These are phyloP conservation scores for Sarcophilus harrisii DNA, from an alignment of 2,797 vertebrate genomes.

Conservation along the genomic window DNA sequence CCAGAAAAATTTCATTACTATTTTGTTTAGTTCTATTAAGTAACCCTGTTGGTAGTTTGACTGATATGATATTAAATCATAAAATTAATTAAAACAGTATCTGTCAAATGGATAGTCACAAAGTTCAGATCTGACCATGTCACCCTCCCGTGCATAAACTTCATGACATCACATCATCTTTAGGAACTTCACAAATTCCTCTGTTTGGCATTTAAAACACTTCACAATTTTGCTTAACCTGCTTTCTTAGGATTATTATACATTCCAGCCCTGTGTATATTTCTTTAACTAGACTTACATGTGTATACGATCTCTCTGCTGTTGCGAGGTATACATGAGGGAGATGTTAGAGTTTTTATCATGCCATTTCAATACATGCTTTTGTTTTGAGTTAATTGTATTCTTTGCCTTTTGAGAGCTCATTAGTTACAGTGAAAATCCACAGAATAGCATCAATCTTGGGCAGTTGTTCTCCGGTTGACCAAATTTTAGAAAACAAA, in stretches of 20 bases:
- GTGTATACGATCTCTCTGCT: background rate
- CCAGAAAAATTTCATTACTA: background rate
- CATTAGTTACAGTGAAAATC: background rate
- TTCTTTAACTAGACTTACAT: background rate
- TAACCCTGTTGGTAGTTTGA: background rate
- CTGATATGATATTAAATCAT: background rate
- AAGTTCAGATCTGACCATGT: background rate
- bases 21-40: background rate
- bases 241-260: background rate
- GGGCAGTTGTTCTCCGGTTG: background rate
- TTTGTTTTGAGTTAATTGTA: background rate
- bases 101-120: background rate
- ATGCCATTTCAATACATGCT: background rate
- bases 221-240: background rate
- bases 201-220: background rate
- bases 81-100: background rate
- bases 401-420: background rate
- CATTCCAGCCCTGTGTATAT: background rate
- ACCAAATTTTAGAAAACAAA: background rate
- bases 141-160: background rate
- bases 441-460: background rate
- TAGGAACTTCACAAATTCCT: background rate
- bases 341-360: background rate
- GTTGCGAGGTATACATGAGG: background rate
- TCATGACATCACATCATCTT: background rate